Conservation (phyloP, 2,113 vertebrate genomes). For the Actenoides lindsayi region DNA sequence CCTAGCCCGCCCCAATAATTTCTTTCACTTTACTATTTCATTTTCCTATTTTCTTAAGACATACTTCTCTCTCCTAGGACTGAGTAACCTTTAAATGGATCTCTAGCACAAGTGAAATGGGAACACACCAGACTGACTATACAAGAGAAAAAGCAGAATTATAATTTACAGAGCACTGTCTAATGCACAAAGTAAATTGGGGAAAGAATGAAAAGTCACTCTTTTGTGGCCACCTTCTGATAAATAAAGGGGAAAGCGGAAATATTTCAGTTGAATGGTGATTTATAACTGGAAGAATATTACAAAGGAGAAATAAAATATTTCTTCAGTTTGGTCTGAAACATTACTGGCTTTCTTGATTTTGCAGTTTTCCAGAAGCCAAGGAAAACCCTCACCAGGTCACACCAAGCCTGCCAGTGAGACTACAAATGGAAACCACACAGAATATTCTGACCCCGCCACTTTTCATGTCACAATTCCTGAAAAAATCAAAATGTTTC, state of each 20-base stretch:
- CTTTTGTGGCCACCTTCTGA: neutral
- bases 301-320: neutral
- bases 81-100: neutral
- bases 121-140: neutral
- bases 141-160: neutral
- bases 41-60: neutral
- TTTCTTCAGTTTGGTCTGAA: neutral
- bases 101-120: neutral
- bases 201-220: neutral
- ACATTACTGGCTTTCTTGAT: neutral
- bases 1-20: neutral
- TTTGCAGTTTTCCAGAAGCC: neutral
- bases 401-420: neutral
- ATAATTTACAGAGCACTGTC: neutral
- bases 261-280: neutral
- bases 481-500: neutral
- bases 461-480: neutral
- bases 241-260: neutral
- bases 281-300: neutral
- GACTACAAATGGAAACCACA: neutral
- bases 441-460: neutral
- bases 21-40: neutral
- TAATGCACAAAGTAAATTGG: constrained; percentile 25
- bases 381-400: neutral
- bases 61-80: neutral